Evolutionary conservation across 1,140 invertebrate species (phyloP).

Genomic region (Drosophila mauritiana): DNA sequence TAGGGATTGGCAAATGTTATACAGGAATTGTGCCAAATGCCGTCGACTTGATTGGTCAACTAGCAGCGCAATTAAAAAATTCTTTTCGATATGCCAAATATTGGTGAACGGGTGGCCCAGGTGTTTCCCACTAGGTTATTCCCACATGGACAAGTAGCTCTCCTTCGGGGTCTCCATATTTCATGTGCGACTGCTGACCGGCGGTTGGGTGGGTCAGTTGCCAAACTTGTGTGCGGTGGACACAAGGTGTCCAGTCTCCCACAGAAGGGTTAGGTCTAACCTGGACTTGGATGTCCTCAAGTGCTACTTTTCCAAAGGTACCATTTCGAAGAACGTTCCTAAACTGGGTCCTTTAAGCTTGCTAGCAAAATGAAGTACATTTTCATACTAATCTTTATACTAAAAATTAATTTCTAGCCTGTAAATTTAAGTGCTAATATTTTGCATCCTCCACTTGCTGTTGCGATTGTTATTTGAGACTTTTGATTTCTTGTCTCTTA

Average conservation of each 20-base stretch:
- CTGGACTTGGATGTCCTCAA: background rate
- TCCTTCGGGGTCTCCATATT: constrained; percentile 21
- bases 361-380: too few species aligned
- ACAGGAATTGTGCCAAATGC: too few species aligned
- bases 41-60: too few species aligned
- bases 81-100: constrained; percentile 1
- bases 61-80: background rate
- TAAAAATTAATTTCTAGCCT: too few species aligned
- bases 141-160: constrained; percentile 7
- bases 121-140: constrained; percentile 7
- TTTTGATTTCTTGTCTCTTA: constrained; percentile 16
- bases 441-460: too few species aligned
- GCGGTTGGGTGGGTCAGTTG: constrained; percentile 7
- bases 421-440: too few species aligned
- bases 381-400: too few species aligned
- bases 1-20: too few species aligned
- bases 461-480: background rate
- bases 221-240: constrained; percentile 1
- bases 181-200: constrained; percentile 29
- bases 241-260: constrained; percentile 31
- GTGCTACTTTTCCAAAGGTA: background rate
- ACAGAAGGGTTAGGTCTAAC: constrained; percentile 4
- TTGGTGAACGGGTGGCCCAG: constrained; percentile 8
- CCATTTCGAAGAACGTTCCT: too few species aligned
- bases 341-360: too few species aligned